These are phyloP conservation scores for Eriosoma lanigerum DNA, from an alignment of 1,140 invertebrate genomes.

Conservation along the genomic window DNA sequence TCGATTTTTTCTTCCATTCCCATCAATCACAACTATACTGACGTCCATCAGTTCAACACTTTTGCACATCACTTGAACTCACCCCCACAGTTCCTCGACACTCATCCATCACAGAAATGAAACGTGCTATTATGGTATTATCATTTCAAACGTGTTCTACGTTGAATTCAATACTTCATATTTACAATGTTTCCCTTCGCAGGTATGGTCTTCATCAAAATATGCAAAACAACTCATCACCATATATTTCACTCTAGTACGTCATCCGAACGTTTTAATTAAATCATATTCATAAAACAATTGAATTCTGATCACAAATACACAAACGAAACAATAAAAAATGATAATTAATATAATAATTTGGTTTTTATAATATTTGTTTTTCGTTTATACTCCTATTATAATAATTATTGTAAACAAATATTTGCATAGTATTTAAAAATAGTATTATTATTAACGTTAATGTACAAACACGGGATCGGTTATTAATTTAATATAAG, in stretches of 20 bases:
- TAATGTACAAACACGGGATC: no score
- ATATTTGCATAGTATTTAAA: no score
- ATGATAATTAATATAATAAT: neutral
- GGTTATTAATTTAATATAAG: no score
- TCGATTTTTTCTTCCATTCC: neutral
- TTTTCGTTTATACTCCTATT: no score
- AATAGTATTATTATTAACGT: no score
- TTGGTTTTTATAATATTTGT: no score
- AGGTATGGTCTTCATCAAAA: neutral
- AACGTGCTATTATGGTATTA: conserved; percentile 17
- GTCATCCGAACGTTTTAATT: neutral
- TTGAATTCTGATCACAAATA: neutral
- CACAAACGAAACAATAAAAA: neutral
- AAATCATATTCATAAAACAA: neutral
- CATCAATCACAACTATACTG: conserved; percentile 34
- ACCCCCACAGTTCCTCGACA: neutral
- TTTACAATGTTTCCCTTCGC: conserved; percentile 14
- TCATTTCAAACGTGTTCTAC: conserved; percentile 3
- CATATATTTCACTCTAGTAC: neutral
- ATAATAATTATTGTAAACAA: no score
- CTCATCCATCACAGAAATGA: conserved; percentile 34
- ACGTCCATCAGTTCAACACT: neutral
- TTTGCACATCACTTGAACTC: neutral
- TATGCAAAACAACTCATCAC: conserved; percentile 15
- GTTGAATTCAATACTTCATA: neutral